These are phyloP conservation scores for Trichoplusia ni DNA, from an alignment of 1,140 invertebrate species.

Conservation along the genomic window DNA sequence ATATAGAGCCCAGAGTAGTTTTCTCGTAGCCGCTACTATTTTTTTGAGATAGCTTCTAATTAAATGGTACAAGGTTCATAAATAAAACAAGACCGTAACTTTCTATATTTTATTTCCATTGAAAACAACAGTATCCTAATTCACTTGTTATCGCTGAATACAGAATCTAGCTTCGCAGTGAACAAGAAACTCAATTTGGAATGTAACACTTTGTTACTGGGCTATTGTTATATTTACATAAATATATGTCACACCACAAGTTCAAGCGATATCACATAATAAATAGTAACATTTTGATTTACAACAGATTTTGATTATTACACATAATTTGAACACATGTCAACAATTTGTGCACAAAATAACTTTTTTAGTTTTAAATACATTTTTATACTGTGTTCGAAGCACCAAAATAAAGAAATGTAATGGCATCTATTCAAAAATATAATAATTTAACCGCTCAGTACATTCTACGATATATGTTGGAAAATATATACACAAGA, in stretches of 20 bases:
- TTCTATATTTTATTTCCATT: slow-evolving; percentile 76
- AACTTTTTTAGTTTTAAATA: slow-evolving; percentile 46
- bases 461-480: slow-evolving; percentile 3
- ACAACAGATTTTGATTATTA: slow-evolving; percentile 40
- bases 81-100: slow-evolving; percentile 50
- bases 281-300: slow-evolving; percentile 31
- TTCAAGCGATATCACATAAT: slow-evolving; percentile 53
- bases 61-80: neutral
- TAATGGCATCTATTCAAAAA: slow-evolving; percentile 43
- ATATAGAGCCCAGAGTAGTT: no score
- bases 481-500: slow-evolving; percentile 63
- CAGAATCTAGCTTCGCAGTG: slow-evolving; percentile 47
- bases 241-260: slow-evolving; percentile 42
- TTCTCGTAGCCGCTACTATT: no score
- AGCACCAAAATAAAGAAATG: slow-evolving; percentile 45
- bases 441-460: slow-evolving; percentile 37
- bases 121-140: slow-evolving; percentile 75
- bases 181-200: slow-evolving; percentile 65
- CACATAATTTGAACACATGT: slow-evolving; percentile 45
- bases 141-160: slow-evolving; percentile 60
- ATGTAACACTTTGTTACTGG: slow-evolving; percentile 70
- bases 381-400: slow-evolving; percentile 39
- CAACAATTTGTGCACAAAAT: slow-evolving; percentile 37
- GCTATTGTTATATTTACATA: slow-evolving; percentile 61
- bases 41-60: no score